Conservation (phyloP, 2,888 invertebrate genomes). For the Eupithecia tripunctaria region DNA sequence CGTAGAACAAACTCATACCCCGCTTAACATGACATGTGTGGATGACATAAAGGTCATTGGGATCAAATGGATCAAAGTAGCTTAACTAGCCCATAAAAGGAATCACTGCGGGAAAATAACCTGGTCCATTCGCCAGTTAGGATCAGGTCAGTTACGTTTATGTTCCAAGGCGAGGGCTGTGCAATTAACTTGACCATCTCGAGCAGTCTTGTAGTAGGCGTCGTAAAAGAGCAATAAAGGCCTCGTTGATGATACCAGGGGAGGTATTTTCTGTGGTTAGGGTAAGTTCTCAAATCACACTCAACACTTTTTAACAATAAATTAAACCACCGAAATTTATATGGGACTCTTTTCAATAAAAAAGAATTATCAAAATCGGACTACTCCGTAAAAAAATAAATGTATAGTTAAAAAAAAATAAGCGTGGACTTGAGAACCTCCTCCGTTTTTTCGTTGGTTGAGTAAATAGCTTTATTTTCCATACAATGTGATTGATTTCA, state of each 20-base stretch:
- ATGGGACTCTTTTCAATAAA: no score
- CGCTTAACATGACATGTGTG: background rate
- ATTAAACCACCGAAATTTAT: no score
- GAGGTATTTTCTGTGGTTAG: background rate
- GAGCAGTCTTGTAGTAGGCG: constrained; percentile 33
- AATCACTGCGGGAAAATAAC: constrained; percentile 13
- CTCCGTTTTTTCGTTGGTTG: no score
- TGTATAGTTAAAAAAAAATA: no score
- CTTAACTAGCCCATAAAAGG: constrained; percentile 8
- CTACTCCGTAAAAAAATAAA: no score
- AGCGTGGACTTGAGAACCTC: no score
- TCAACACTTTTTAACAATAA: no score
- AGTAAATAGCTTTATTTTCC: no score
- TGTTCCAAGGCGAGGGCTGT: constrained; percentile 32
- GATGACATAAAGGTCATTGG: constrained; percentile 2
- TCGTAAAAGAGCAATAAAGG: constrained; percentile 46
- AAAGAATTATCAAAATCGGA: no score
- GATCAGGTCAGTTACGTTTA: constrained; percentile 35
- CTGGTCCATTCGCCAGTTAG: constrained; percentile 3
- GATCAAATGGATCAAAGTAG: constrained; percentile 3
- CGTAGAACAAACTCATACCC: background rate
- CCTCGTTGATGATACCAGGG: constrained; percentile 26
- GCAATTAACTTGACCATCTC: constrained; percentile 40
- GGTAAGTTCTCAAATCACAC: no score
- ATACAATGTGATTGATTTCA: no score